A percentile compares a stretch with the other conserved stretches of the same genome.
phyloP scores from a whole-genome alignment of 2,888 invertebrate genomes.

The Cephus pygmeus region DNA sequence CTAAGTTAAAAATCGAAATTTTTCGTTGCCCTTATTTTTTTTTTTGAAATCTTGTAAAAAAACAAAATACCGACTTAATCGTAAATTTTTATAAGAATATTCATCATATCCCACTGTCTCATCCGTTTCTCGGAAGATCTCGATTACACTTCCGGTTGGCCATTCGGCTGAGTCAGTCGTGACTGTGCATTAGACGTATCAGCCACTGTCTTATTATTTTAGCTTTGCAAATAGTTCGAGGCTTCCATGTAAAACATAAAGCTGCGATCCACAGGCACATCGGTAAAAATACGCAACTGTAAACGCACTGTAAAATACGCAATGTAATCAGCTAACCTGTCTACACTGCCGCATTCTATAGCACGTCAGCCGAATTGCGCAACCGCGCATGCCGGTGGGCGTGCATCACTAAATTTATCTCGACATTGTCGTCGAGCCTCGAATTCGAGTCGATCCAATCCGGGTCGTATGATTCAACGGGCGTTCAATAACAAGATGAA shows the following conservation, averaged over 20 bases:
- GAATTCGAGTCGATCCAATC: not conserved
- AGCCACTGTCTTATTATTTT: not conserved
- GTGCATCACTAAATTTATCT: constrained; percentile 3
- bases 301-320: not conserved
- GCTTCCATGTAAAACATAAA: not conserved
- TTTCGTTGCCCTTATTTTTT: not conserved
- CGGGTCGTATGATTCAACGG: not conserved
- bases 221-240: no score
- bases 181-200: not conserved
- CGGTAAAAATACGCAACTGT: not conserved
- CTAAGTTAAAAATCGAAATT: not conserved
- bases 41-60: no score
- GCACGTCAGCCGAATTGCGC: not conserved
- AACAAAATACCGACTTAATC: not conserved
- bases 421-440: not conserved
- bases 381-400: not conserved
- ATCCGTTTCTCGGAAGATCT: not conserved
- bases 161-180: not conserved
- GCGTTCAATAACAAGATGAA: not conserved
- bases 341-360: not conserved
- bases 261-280: not conserved
- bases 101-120: not conserved
- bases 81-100: not conserved
- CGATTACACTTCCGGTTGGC: not conserved
- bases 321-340: not conserved